A percentile compares a stretch with the other conserved stretches of the same genome.
These are phyloP conservation scores for Lasioglossum lativentre DNA, from an alignment of 2,888 invertebrate species.

Conservation along the genomic window DNA sequence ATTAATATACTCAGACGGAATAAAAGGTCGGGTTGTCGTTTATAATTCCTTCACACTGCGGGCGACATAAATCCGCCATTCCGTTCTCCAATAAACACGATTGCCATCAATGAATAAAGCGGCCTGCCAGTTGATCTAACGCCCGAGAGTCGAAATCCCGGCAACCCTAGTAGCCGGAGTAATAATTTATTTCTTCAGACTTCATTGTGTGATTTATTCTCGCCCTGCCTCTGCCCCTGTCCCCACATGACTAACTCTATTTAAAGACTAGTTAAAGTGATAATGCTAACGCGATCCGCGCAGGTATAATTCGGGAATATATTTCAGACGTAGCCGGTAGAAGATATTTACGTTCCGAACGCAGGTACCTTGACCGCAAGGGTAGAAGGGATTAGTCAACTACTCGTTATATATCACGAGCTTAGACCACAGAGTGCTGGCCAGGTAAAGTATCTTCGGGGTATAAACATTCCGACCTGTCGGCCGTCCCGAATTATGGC, in stretches of 20 bases:
- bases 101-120: slow-evolving; percentile 22
- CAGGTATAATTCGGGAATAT: slow-evolving; percentile 61
- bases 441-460: slow-evolving; percentile 67
- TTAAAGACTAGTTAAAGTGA: slow-evolving; percentile 28
- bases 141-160: neutral
- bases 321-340: slow-evolving; percentile 49
- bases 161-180: neutral
- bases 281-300: slow-evolving; percentile 41
- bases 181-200: slow-evolving; percentile 24
- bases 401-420: slow-evolving; percentile 79
- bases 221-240: neutral
- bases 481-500: slow-evolving; percentile 72
- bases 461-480: slow-evolving; percentile 73
- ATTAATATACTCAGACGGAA: neutral
- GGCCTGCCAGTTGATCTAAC: neutral
- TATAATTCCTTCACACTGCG: neutral
- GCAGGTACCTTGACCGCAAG: slow-evolving; percentile 56
- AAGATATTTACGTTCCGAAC: slow-evolving; percentile 55
- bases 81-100: neutral
- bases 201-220: slow-evolving; percentile 26
- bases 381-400: slow-evolving; percentile 77
- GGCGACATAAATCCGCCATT: neutral
- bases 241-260: slow-evolving; percentile 4
- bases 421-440: slow-evolving; percentile 64
- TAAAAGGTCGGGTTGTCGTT: neutral